Base-by-base conservation (phyloP, 2,888 invertebrate genomes). In the Gerris lacustris region DNA sequence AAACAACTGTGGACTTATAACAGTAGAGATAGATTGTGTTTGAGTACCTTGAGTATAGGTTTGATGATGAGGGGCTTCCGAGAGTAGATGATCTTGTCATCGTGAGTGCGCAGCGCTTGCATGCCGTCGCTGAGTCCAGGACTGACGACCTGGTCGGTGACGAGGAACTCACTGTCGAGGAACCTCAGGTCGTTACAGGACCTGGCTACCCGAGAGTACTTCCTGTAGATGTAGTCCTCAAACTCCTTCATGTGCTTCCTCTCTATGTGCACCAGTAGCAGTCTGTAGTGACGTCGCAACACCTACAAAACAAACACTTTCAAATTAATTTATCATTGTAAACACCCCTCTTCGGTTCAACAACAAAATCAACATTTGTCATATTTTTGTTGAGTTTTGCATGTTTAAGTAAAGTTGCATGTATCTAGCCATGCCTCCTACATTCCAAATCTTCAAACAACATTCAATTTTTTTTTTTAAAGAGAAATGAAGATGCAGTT, bases 241-340 rank as follows among this genome's bases (percentile, higher is more conserved):
- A 76, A 76, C 43, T 75, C 75, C 18, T 67, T 63, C 18, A 75
- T 74, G 70, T 77, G 77, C 47, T 76, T 77, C 69, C 75, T 76
- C 67, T 77, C 77, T 7, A 77, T 73, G 71, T 77, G 77, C 62
- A 75, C 73, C 55, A 76, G 70, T 5, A 77, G 68, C 47, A 76
- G 67, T 73, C 76, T 76, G 6, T 74, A 72, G 44, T 76, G 76
- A 70, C 72, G 74, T 9, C 70, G 44, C 17, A 77, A 66, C n/a
- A 75, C 55, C 55, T 55, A 55, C 11, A 55, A 31, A n/a, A n/a
- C n/a, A n/a, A n/a, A n/a, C n/a, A n/a, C n/a, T n/a, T n/a, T n/a
- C n/a, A n/a, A n/a, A n/a, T n/a, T n/a, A n/a, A n/a, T n/a, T n/a
- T n/a, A n/a, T n/a, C n/a, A n/a, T n/a, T n/a, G n/a, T n/a, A n/a